Evolutionary conservation across 2,888 invertebrate species (phyloP), one percentile per base, ranked within the genome.

Genomic region (Tetragonisca angustula): DNA sequence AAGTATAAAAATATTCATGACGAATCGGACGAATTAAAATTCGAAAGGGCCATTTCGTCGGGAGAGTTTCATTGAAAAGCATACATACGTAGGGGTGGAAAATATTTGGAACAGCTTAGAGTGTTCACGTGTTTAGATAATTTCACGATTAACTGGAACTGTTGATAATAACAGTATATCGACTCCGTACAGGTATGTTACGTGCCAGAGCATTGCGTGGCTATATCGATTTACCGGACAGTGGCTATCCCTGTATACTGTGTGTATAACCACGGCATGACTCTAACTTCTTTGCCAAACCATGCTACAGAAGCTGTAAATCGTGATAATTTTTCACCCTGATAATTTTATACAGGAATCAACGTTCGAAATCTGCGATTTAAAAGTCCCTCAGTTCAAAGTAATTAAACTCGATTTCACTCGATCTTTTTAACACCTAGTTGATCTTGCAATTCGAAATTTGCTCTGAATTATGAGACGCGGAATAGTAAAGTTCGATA

Each of bases 171-270:
- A 79, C 71, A 71, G 81, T 71, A 69, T 74, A 71, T 72, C 65
- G 72, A 69, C 67, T 77, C 61, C 27, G 49, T 88, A 74, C 65
- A 79, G 73, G 64, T 56, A 75, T 73, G 67, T 86, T 87, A 81
- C 86, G 83, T 84, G 87, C 78, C 64, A 80, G 62, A 83, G 72
- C 67, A 74, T 81, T 88, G 87, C 87, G 86, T 87, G 86, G 87
- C 59, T 76, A 83, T 92, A 92, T 92, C 93, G 92, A 92, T 92
- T 92, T 80, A 86, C 84, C 77, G 91, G 93, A 90, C 92, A 92
- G 87, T 90, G 92, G 91, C 88, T 91, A 90, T 91, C 83, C 88
- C 88, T 87, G 68, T 87, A 4, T 11, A 1, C 9, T 9, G 43
- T 2, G 43, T 43, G 43, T 9, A 81, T 84, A 88, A 85, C 81